Percentiles rank a stretch among this genome's conserved stretches.
phyloP scores from a whole-genome alignment of 2,888 invertebrate species.

The Orthosia gothica region DNA sequence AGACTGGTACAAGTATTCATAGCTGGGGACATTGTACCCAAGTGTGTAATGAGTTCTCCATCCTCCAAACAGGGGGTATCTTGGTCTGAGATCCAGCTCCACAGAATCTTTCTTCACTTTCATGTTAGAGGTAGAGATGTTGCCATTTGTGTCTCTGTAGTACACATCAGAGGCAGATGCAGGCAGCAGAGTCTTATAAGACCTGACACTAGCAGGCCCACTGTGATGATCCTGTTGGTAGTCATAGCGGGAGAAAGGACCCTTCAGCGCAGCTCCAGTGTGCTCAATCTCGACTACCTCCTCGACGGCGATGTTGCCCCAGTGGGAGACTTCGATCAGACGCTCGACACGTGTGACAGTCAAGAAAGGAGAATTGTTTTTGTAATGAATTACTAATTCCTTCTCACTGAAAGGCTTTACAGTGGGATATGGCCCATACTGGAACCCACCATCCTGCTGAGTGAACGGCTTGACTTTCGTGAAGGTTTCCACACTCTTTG shows the following conservation, averaged over 20 bases:
- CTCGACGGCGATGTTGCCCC: slow-evolving; percentile 99
- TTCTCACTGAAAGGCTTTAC: slow-evolving; percentile 92
- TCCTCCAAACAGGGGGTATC: slow-evolving; percentile 99
- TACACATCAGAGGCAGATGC: slow-evolving; percentile 99
- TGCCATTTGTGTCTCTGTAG: slow-evolving; percentile 99
- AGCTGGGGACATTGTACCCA: slow-evolving; percentile 99
- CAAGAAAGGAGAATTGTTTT: slow-evolving; percentile 99
- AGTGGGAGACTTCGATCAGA: slow-evolving; percentile 98
- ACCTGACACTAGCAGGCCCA: slow-evolving; percentile 97
- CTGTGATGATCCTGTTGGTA: slow-evolving; percentile 98
- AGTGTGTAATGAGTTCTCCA: slow-evolving; percentile 99
- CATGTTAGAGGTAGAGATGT: slow-evolving; percentile 99
- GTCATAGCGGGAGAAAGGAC: slow-evolving; percentile 99
- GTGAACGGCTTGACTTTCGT: slow-evolving; percentile 96
- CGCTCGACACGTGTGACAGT: slow-evolving; percentile 97
- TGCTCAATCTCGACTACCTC: slow-evolving; percentile 98
- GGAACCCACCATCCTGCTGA: slow-evolving; percentile 95
- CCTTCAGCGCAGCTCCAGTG: slow-evolving; percentile 98
- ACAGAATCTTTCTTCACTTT: slow-evolving; percentile 97
- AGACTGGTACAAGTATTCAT: slow-evolving; percentile 97
- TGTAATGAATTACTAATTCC: slow-evolving; percentile 96
- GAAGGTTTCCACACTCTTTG: slow-evolving; percentile 95
- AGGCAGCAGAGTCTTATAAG: slow-evolving; percentile 96
- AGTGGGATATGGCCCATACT: slow-evolving; percentile 97
- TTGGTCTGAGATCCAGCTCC: slow-evolving; percentile 98